Base-by-base conservation (phyloP, 1,140 invertebrate genomes). In the Mesaphorura yosii region DNA sequence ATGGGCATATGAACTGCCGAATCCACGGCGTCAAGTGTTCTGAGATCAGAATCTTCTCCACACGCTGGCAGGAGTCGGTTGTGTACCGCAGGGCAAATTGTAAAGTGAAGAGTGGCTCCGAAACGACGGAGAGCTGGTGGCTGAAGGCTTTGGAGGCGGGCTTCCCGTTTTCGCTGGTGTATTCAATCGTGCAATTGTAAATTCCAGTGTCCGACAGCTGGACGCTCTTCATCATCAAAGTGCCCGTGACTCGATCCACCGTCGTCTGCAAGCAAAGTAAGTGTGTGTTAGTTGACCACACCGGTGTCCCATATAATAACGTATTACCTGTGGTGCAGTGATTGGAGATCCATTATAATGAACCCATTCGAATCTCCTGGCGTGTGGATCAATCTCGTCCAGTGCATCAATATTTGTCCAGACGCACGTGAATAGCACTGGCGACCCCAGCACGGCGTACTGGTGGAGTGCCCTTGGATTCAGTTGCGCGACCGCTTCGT, bases 91-190 rank as follows among this genome's bases (percentile, higher is more conserved):
- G 17, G 40, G 40, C 17, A 17, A 42, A 10, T 22, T 42, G 17
- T n/a, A 42, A 22, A n/a, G 6, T 6, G 17, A 42, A 42, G 17
- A 42, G 17, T 22, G 40, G 40, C 23, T 42, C 40, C 10, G 40
- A 42, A 19, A 42, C 40, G 10, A 42, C 40, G 17, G 40, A 42
- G 6, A 42, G 17, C 40, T 42, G 40, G 23, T 42, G 40, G 40
- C 6, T 42, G 40, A 22, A 10, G 7, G 40, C 23, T 17, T 6
- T 10, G 17, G 40, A 10, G 7, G 7, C 17, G 17, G 7, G n/a
- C 17, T 6, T 42, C 17, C 40, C 40, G n/a, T n/a, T n/a, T n/a
- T n/a, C n/a, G n/a, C n/a, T n/a, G n/a, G n/a, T n/a, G 40, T 10
- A 6, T 42, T 42, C 17, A 19, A 22, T 42, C 6, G 40, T 10